A percentile compares a stretch with the other conserved stretches of the same genome.
Conservation (phyloP, 2,888 invertebrate genomes). For the Tenthredo amoena region DNA sequence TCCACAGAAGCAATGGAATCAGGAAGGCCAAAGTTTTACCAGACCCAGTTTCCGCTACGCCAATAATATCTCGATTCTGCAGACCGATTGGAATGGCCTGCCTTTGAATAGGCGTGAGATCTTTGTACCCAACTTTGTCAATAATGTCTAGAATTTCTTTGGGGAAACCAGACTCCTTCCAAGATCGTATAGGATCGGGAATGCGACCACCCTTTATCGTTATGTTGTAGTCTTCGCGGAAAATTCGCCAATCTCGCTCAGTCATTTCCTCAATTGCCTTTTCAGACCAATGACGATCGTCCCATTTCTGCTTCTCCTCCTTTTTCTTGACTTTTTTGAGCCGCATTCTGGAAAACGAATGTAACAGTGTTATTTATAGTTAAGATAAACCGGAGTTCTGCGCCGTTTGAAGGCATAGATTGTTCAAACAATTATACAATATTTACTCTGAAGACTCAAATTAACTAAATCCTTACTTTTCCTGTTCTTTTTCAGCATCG, state of each 20-base stretch:
- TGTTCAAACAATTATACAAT: neutral
- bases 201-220: conserved; percentile 98
- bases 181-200: conserved; percentile 96
- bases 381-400: neutral
- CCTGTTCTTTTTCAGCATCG: conserved; percentile 97
- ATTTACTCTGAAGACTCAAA: neutral
- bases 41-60: conserved; percentile 99
- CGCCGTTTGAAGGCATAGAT: neutral
- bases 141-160: conserved; percentile 96
- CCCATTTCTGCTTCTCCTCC: conserved; percentile 99
- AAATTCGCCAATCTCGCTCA: conserved; percentile 99
- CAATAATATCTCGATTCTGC: conserved; percentile 97
- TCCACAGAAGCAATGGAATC: conserved; percentile 98
- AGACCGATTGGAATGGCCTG: conserved; percentile 99
- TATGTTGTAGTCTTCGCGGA: conserved; percentile 99
- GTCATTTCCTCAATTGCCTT: conserved; percentile 97
- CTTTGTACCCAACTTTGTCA: conserved; percentile 96
- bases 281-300: conserved; percentile 99
- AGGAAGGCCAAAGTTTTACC: conserved; percentile 99
- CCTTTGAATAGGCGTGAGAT: conserved; percentile 99
- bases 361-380: neutral
- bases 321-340: conserved; percentile 95
- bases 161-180: conserved; percentile 96
- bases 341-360: conserved; percentile 80
- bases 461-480: conserved; percentile 81